Evolutionary conservation across 2,888 invertebrate species (phyloP).

Genomic region (Agrotis ipsilon): DNA sequence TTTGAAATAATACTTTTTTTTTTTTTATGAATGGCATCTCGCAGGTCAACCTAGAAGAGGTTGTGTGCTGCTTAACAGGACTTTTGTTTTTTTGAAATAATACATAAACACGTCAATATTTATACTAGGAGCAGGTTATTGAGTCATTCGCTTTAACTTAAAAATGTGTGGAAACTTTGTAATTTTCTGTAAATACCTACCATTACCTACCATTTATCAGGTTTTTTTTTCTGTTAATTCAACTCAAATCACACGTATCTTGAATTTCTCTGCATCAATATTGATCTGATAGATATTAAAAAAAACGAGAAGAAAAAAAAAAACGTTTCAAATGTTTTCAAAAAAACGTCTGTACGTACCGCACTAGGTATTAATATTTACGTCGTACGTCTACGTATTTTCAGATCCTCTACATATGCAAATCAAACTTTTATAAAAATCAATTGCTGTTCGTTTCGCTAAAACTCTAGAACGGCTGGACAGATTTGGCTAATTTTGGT

Average conservation of each 20-base stretch:
- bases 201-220: accelerated
- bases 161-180: neutral
- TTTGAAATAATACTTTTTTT: slow-evolving; percentile 2
- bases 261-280: neutral
- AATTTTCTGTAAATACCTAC: neutral
- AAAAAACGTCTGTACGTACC: neutral
- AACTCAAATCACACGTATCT: neutral
- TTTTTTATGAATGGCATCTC: no score
- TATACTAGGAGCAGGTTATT: neutral
- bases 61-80: no score
- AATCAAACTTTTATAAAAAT: no score
- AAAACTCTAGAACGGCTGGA: no score
- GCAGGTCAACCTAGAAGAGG: no score
- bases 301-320: neutral
- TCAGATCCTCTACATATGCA: neutral
- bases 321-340: neutral
- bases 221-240: neutral
- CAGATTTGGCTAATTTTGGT: no score
- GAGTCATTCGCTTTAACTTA: slow-evolving; percentile 4
- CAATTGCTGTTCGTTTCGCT: no score
- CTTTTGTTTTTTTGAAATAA: slow-evolving; percentile 7
- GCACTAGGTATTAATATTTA: neutral
- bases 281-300: neutral
- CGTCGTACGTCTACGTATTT: neutral
- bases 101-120: slow-evolving; percentile 3